Conservation (phyloP, 2,113 vertebrate species). For the Dasypus novemcinctus region DNA sequence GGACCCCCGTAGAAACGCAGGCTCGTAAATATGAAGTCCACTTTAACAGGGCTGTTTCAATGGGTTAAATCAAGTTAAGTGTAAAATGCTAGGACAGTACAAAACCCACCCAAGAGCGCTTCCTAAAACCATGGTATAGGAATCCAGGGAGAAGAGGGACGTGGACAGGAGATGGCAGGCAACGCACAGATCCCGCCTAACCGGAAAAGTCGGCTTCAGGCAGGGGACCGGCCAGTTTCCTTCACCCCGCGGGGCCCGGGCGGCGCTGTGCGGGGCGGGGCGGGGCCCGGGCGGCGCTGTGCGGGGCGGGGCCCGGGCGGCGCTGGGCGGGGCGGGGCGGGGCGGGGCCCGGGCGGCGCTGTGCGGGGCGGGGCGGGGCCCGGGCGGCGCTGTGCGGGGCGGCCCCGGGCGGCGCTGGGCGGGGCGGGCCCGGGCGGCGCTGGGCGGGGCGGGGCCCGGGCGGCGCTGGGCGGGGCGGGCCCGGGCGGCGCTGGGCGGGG, state of each 20-base stretch:
- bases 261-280: not conserved
- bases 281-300: rapidly evolving
- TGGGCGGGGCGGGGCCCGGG: no score
- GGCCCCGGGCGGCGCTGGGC: not conserved
- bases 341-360: not conserved
- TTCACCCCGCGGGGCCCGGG: no score
- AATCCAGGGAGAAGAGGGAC: not conserved
- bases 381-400: no score
- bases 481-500: no score
- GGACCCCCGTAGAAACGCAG: not conserved
- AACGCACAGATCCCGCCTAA: not conserved
- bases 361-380: not conserved
- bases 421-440: rapidly evolving
- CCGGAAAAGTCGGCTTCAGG: not conserved
- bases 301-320: no score
- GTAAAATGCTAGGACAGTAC: not conserved
- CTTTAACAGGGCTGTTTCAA: not conserved
- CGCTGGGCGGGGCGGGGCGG: not conserved
- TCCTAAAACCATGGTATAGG: not conserved
- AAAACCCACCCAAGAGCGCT: not conserved
- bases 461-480: not conserved
- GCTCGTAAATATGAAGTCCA: not conserved
- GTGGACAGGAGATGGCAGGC: not conserved
- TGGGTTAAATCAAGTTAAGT: not conserved
- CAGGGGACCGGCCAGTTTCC: no score